Evolutionary conservation across 2,888 invertebrate genomes (phyloP), one percentile per base, ranked within the genome.

Genomic region (Aricia artaxerxes): DNA sequence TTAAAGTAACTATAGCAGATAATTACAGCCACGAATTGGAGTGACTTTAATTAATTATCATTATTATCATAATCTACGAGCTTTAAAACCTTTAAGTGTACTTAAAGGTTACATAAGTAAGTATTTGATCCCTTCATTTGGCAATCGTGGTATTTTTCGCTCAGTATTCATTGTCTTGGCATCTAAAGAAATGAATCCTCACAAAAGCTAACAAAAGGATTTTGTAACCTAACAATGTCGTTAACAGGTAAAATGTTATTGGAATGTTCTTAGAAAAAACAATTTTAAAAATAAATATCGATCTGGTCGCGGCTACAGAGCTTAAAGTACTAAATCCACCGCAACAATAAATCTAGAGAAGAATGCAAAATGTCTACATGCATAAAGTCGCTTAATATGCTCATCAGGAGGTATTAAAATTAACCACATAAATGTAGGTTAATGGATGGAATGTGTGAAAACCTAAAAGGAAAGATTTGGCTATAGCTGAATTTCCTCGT

Each of bases 391-490:
- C 35, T 11, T 69, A 24, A 24, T 24, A 69, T 69, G 13, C 38
- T 69, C 69, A 16, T 69, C 69, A 35, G 13, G 64, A 69, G 69
- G 16, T 69, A 69, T 38, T 35, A 69, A 69, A 69, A 69, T 69
- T 69, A 69, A 69, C 64, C 69, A 38, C 13, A 69, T 80, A 87
- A 93, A 92, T 76, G 88, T 92, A 86, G 92, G 92, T 91, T 92
- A 93, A 93, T 91, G 91, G 88, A 86, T 88, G 85, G 86, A 84
- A 87, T 85, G 92, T 91, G 89, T 90, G 86, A 91, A 87, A 86
- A 90, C 76, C 11, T 53, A 76, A 76, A 53, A 88, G 83, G 86
- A 84, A 85, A 87, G 87, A 87, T 90, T 91, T 88, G 87, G 82
- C 82, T 82, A 81, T 81, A 82, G 78, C 79, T 81, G 81, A 86